Percentiles rank a stretch among this genome's conserved stretches.
Evolutionary conservation across 2,888 invertebrate genomes (phyloP).

Genomic region (Pantelozetes paolii): DNA sequence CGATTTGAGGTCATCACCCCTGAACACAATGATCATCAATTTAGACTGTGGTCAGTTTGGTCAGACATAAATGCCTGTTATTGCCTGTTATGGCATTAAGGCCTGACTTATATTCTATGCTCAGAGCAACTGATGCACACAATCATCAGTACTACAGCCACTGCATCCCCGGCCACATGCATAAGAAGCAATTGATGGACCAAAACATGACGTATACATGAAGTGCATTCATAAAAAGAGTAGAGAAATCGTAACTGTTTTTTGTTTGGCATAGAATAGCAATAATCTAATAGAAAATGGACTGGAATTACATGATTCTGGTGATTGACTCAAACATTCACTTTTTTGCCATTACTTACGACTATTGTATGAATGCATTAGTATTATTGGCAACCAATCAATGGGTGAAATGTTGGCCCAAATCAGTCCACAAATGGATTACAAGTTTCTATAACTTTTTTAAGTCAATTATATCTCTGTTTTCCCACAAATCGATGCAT

Average conservation of each 20-base stretch:
- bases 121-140: constrained; percentile 17
- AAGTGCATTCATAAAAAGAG: constrained; percentile 34
- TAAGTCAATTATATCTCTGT: too few relatives aligned
- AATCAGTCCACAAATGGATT: too few relatives aligned
- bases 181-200: constrained; percentile 22
- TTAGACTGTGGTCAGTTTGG: constrained; percentile 30
- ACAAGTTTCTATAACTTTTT: neutral
- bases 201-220: constrained; percentile 34
- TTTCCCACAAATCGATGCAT: too few relatives aligned
- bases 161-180: constrained; percentile 9
- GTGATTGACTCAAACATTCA: constrained; percentile 17
- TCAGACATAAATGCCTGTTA: constrained; percentile 23
- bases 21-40: constrained; percentile 29
- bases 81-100: constrained; percentile 13
- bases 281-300: constrained; percentile 31
- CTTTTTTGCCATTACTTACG: neutral
- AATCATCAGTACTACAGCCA: neutral
- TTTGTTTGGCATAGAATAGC: neutral
- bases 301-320: constrained; percentile 24
- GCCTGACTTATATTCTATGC: neutral
- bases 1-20: constrained; percentile 34
- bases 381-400: constrained; percentile 22
- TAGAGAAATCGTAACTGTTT: neutral
- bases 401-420: neutral
- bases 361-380: constrained; percentile 32